These are phyloP conservation scores for Branchipolynoe longqiensis DNA, from an alignment of 2,888 invertebrate species.

Conservation along the genomic window DNA sequence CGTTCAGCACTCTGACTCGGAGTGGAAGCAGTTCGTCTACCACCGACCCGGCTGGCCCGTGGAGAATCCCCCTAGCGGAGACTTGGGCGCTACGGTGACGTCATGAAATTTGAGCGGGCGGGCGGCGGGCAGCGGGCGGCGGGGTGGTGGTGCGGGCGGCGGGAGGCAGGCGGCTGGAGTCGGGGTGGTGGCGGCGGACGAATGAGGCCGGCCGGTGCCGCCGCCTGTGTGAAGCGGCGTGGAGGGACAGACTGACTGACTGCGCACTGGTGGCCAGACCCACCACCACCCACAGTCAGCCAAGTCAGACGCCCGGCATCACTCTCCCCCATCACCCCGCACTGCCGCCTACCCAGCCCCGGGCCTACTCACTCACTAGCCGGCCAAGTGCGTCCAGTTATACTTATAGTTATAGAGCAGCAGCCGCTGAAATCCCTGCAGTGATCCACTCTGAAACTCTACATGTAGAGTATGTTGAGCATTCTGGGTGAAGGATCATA, in stretches of 20 bases:
- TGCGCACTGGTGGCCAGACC: not conserved
- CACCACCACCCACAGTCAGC: not conserved
- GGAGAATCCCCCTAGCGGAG: slow-evolving; percentile 39
- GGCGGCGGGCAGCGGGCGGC: not conserved
- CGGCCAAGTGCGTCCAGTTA: not conserved
- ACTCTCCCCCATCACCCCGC: not conserved
- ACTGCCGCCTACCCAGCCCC: not conserved
- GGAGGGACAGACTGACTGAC: too few relatives aligned
- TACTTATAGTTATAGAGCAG: too few relatives aligned
- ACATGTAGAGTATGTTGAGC: too few relatives aligned
- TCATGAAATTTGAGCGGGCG: slow-evolving; percentile 37
- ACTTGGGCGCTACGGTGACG: slow-evolving; percentile 33
- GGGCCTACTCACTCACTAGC: not conserved
- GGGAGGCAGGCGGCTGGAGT: too few relatives aligned
- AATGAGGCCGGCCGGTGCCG: slow-evolving; percentile 49
- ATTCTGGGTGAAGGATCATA: too few relatives aligned
- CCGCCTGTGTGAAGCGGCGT: not conserved
- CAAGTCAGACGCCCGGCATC: not conserved
- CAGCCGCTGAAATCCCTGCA: too few relatives aligned
- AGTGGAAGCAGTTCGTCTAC: not conserved
- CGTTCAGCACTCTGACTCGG: slow-evolving; percentile 16
- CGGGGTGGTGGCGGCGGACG: too few relatives aligned
- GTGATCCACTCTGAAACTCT: too few relatives aligned
- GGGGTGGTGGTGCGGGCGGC: not conserved
- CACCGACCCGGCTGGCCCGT: not conserved